Base-by-base conservation (phyloP, 2,797 vertebrate genomes). In the Aphelocoma californica region DNA sequence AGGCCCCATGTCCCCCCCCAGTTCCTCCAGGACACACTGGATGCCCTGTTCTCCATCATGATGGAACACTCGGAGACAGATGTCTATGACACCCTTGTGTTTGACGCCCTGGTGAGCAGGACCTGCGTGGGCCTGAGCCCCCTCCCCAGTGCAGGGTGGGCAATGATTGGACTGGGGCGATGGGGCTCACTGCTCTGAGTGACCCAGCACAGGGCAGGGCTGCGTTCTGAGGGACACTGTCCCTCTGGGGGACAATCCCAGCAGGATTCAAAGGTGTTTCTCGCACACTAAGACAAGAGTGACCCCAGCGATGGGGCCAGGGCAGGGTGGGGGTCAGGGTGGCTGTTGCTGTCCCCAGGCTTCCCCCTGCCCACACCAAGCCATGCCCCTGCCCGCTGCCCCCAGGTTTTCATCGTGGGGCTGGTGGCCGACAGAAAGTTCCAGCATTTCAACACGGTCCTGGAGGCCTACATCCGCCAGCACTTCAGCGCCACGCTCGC, bases 11-110 rank as follows among this genome's bases (percentile, higher is more conserved):
- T 60, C 26, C 31, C 40, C 44, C 26, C 47, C 26, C 90, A 97
- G 97, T 97, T 97, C 87, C 96, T 97, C 16, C 97, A 97, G 93
- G 97, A 97, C 82, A 97, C 97, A 0, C 16, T 97, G 93, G 97
- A 97, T 14, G 97, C 97, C 69, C 80, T 97, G 71, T 97, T 97
- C 81, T 97, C 95, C 64, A 97, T 97, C 93, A 97, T 97, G 97
- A 97, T 97, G 97, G 97, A 97, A 88, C 82, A 97, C n/a, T 81
- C 97, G 0, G 90, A 97, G 47, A 94, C 92, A 0, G 93, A 96
- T 26, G 53, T 86, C 29, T 97, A 97, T 0, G 97, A 97, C 86
- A 96, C 64, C 0, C 94, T 97, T 1, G 82, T 97, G 64, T 97
- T 97, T 42, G 97, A 97, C 0, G 97, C 97, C 21, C 82, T 97